Conservation (phyloP, 2,113 vertebrate genomes). For the Ornithorhynchus anatinus region DNA sequence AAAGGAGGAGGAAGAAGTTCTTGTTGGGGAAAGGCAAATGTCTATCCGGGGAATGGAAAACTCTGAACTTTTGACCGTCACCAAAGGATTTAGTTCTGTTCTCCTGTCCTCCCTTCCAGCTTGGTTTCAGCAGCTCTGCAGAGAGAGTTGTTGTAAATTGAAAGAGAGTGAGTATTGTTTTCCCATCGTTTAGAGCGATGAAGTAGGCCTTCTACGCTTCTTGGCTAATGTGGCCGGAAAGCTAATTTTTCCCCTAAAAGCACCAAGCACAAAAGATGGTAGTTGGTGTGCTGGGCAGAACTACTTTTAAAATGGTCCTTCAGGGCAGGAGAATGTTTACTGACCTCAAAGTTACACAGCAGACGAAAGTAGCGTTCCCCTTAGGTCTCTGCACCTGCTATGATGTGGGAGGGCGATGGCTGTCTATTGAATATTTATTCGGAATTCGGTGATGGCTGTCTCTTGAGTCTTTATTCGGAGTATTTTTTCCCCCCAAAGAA, state of each 20-base stretch:
- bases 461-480: neutral
- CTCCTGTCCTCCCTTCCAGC: neutral
- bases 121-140: neutral
- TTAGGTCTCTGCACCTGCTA: neutral
- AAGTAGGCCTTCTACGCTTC: neutral
- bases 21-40: neutral
- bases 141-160: neutral
- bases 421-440: neutral
- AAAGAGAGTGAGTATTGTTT: neutral
- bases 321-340: neutral
- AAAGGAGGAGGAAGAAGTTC: neutral
- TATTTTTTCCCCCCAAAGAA: constrained; percentile 5
- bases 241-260: too few species aligned
- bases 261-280: neutral
- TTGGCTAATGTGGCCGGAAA: neutral
- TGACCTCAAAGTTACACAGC: neutral
- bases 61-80: neutral
- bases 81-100: constrained; percentile 18
- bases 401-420: neutral
- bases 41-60: constrained; percentile 4
- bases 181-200: neutral
- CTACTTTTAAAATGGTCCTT: neutral
- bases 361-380: neutral
- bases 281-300: constrained; percentile 1
- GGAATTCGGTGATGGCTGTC: constrained; percentile 1